These are phyloP conservation scores for Polypedilum pembai DNA, from an alignment of 1,140 invertebrate species.

Conservation along the genomic window DNA sequence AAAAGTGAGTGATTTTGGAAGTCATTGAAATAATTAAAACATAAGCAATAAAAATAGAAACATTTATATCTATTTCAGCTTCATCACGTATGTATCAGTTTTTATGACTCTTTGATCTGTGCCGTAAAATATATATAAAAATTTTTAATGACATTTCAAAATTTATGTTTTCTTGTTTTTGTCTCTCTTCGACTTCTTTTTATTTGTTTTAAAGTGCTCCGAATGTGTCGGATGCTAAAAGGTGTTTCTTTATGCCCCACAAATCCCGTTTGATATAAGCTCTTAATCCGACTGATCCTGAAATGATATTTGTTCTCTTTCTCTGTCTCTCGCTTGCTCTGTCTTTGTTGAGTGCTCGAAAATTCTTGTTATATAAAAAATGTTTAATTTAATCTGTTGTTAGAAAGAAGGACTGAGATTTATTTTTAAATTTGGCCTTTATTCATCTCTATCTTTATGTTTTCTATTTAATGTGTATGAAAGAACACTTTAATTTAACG, in stretches of 20 bases:
- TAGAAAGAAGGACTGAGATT: no score
- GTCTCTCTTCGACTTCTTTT: not conserved
- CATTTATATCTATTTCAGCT: not conserved
- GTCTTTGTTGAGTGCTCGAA: not conserved
- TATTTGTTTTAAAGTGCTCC: conserved; percentile 18
- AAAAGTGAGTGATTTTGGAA: not conserved
- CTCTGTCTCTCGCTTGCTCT: not conserved
- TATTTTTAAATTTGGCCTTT: no score
- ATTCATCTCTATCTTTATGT: no score
- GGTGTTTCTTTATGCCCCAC: conserved; percentile 16
- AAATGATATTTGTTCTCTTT: not conserved
- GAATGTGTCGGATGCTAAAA: not conserved
- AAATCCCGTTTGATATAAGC: conserved; percentile 17
- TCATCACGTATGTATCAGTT: not conserved
- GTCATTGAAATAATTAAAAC: conserved; percentile 13
- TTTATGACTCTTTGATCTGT: not conserved
- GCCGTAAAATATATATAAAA: not conserved
- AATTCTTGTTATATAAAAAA: no score
- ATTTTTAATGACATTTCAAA: conserved; percentile 11
- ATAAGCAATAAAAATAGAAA: conserved; percentile 1
- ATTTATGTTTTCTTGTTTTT: conserved; percentile 12
- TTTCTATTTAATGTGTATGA: no score
- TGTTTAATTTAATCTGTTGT: no score
- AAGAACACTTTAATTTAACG: no score
- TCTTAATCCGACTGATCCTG: conserved; percentile 16